phyloP scores from a whole-genome alignment of 2,113 vertebrate genomes.

The Oncorhynchus mykiss region DNA sequence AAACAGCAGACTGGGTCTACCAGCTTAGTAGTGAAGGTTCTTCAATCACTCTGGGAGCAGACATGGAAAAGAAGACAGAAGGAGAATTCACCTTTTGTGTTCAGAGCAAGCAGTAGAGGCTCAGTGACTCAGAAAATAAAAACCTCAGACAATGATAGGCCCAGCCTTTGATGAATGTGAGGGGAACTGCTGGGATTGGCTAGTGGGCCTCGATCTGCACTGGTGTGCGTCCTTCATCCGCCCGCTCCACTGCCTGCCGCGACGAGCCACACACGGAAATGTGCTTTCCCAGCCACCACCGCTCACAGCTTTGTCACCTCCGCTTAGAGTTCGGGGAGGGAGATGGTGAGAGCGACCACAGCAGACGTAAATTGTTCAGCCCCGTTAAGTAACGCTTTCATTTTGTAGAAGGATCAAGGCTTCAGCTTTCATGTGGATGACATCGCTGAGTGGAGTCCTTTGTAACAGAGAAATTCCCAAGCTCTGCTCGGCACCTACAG shows the following conservation, averaged over 20 bases:
- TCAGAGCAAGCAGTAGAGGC: conserved; percentile 33
- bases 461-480: conserved; percentile 4
- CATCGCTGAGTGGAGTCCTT: conserved; percentile 6
- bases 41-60: conserved; percentile 34
- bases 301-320: conserved; percentile 41
- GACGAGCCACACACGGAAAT: background rate
- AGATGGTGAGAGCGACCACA: conserved; percentile 11
- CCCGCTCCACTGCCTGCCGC: background rate
- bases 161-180: conserved; percentile 63
- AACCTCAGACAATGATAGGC: conserved; percentile 48
- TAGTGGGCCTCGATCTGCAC: conserved; percentile 15
- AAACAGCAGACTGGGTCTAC: conserved; percentile 9
- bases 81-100: conserved; percentile 4
- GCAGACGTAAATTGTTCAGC: conserved; percentile 27
- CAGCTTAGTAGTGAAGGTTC: conserved; percentile 19
- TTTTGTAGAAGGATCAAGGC: conserved; percentile 35
- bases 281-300: conserved; percentile 29
- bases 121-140: conserved; percentile 61
- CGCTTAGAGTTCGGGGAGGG: conserved; percentile 31
- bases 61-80: conserved; percentile 34
- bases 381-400: conserved; percentile 44
- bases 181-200: conserved; percentile 53
- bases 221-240: background rate
- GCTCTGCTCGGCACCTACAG: background rate
- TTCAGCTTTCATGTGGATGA: conserved; percentile 24